phyloP scores from a whole-genome alignment of 2,888 invertebrate species.

The Clanis bilineata region DNA sequence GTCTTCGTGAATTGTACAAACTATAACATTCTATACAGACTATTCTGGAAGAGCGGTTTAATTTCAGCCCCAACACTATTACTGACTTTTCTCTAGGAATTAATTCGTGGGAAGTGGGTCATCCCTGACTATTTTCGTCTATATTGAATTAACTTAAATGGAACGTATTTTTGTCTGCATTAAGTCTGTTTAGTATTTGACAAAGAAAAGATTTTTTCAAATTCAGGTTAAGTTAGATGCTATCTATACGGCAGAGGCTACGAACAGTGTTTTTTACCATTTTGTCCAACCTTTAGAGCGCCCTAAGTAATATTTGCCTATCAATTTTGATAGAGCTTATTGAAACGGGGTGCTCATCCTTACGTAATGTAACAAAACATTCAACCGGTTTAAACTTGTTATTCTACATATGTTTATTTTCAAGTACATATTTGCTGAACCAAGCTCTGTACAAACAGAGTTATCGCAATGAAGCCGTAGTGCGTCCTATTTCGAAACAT shows the following conservation, averaged over 20 bases:
- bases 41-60: not conserved
- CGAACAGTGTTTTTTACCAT: not conserved
- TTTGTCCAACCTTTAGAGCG: too few relatives aligned
- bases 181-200: not conserved
- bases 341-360: too few relatives aligned
- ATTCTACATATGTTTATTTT: not conserved
- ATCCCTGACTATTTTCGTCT: not conserved
- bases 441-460: not conserved
- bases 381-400: too few relatives aligned
- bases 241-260: not conserved
- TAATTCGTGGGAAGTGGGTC: conserved; percentile 1
- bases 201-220: not conserved
- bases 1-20: too few relatives aligned
- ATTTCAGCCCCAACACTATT: not conserved
- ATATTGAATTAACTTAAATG: not conserved
- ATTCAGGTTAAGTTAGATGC: not conserved
- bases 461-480: not conserved
- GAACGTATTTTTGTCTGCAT: not conserved
- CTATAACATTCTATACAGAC: too few relatives aligned
- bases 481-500: not conserved
- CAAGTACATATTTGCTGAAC: not conserved
- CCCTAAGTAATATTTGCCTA: too few relatives aligned
- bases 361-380: too few relatives aligned
- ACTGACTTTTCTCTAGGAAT: not conserved
- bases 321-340: too few relatives aligned